Evolutionary conservation across 2,113 vertebrate genomes (phyloP), one percentile per base, ranked within the genome.

Genomic region (Vidua chalybeata): DNA sequence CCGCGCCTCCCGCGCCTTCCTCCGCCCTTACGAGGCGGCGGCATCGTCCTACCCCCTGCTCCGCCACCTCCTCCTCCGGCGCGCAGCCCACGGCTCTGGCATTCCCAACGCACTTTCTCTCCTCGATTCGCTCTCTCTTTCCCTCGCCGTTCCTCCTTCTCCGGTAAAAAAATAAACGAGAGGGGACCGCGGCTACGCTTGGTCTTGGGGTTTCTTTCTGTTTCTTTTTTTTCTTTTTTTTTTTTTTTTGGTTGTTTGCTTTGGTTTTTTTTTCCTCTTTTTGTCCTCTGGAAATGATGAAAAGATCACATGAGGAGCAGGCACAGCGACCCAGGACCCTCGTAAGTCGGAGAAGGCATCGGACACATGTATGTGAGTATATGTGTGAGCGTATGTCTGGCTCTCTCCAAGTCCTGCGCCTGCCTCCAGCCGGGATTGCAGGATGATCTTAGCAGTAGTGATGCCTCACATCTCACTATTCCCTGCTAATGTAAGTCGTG

Each of bases 401-500:
- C 82, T 93, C 41, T 35, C 82, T 93, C 84, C 84, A 55, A 96
- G 96, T 89, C 93, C 97, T 56, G 96, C 92, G 97, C 93, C 95
- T 83, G 96, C 94, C 91, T 97, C 54, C 79, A 86, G 90, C 90
- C 69, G 56, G 94, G 95, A 89, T 72, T 93, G 89, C 92, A 95
- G 95, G 92, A 97, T 89, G 98, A 93, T 96, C 96, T 96, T 91
- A 97, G 93, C 96, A 79, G 97, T 97, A 98, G 98, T 98, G 97
- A 97, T 96, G 97, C 96, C 97, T 96, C 82, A 88, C 94, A 90
- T 96, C 97, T 86, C 95, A 87, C 79, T 97, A 92, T 97, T 97
- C 95, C 92, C 49, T 90, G 83, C 97, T 97, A 96, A 98, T 97
- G 97, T 95, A 97, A 98, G 97, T 97, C 94, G 96, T 98, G 96